Percentiles rank a stretch among this genome's conserved stretches.
Evolutionary conservation across 2,888 invertebrate species (phyloP).

Genomic region (Agrilus mali): DNA sequence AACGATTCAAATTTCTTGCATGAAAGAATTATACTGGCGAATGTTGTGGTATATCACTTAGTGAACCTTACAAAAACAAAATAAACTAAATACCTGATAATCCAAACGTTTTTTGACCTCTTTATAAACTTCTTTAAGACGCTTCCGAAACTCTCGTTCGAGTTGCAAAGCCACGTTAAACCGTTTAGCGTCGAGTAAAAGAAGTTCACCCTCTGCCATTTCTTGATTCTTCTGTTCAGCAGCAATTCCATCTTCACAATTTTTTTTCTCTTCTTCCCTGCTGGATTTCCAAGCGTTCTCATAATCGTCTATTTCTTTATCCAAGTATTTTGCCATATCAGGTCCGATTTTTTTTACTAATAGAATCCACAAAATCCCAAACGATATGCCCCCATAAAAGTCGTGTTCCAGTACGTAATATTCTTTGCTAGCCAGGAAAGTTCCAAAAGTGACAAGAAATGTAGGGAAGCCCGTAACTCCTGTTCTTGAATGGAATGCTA

Average conservation of each 20-base stretch:
- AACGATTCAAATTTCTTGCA: too few relatives aligned
- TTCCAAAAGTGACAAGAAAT: constrained; percentile 56
- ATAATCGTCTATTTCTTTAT: constrained; percentile 57
- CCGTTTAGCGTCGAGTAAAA: constrained; percentile 72
- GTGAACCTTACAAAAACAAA: too few relatives aligned
- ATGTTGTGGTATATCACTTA: too few relatives aligned
- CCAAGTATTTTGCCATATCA: constrained; percentile 46
- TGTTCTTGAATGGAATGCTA: constrained; percentile 86
- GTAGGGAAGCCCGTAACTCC: constrained; percentile 81
- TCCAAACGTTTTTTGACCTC: constrained; percentile 77
- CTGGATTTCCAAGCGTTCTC: constrained; percentile 45
- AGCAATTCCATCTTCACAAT: constrained; percentile 44
- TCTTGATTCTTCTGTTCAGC: constrained; percentile 63
- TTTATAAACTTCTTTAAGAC: constrained; percentile 42
- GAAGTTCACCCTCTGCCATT: constrained; percentile 63
- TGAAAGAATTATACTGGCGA: too few relatives aligned
- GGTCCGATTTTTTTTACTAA: constrained; percentile 65
- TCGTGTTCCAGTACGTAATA: constrained; percentile 90
- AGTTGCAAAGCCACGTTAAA: constrained; percentile 89
- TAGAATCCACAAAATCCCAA: constrained; percentile 51
- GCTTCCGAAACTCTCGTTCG: constrained; percentile 76
- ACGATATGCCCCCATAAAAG: constrained; percentile 66
- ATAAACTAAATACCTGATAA: constrained; percentile 51
- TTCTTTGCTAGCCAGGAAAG: constrained; percentile 89
- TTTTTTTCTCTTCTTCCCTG: constrained; percentile 40